Percentiles rank a stretch among this genome's conserved stretches.
Conservation (phyloP, 2,888 invertebrate genomes). For the Gnatocerus cornutus region DNA sequence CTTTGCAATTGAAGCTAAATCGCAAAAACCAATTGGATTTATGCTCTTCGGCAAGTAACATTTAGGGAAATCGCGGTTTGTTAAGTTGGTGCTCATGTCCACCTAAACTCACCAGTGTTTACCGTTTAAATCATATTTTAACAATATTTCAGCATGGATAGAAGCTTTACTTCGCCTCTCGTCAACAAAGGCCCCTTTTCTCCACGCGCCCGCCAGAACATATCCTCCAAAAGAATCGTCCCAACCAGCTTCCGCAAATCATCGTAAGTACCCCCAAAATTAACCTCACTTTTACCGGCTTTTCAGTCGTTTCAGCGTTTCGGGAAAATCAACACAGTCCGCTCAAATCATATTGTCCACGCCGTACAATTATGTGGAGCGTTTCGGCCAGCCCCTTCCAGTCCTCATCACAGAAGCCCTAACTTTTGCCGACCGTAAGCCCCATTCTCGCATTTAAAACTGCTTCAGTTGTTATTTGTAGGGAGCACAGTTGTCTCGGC, state of each 20-base stretch:
- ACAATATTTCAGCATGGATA: constrained; percentile 30
- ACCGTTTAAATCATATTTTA: not conserved
- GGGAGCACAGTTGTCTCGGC: constrained; percentile 71
- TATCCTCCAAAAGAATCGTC: constrained; percentile 59
- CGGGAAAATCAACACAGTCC: constrained; percentile 78
- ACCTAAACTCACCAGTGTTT: not conserved
- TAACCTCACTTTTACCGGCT: constrained; percentile 48
- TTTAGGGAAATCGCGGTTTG: not conserved
- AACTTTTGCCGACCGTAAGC: constrained; percentile 82
- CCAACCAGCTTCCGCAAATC: constrained; percentile 65
- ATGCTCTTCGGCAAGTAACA: too few species aligned
- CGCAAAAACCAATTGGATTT: too few species aligned
- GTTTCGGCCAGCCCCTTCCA: constrained; percentile 87
- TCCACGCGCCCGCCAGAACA: constrained; percentile 63
- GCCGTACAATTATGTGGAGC: constrained; percentile 82
- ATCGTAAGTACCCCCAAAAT: constrained; percentile 61
- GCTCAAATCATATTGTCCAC: constrained; percentile 86
- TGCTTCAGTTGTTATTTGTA: constrained; percentile 59
- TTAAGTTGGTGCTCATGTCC: not conserved
- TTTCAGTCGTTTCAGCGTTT: constrained; percentile 73
- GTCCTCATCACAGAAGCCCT: constrained; percentile 92
- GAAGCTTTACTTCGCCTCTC: constrained; percentile 55
- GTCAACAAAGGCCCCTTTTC: constrained; percentile 62
- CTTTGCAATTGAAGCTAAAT: too few species aligned
- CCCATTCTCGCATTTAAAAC: not conserved